Evolutionary conservation across 2,797 vertebrate genomes (phyloP), one percentile per base, ranked within the genome.

Genomic region (Columba guinea): DNA sequence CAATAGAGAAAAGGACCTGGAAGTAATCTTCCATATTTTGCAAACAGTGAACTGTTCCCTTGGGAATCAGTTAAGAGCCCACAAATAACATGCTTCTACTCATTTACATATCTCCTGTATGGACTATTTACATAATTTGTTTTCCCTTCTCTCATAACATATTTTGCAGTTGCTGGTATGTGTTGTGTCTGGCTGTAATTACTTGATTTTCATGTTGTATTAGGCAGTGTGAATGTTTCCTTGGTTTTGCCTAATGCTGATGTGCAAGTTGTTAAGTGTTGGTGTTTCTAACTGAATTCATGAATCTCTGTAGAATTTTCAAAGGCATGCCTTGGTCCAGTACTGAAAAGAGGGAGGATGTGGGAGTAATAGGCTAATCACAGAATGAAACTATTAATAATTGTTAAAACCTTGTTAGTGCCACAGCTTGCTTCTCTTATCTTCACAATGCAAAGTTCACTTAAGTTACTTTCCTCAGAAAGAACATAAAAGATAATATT

Each of bases 321-420:
- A 94, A 92, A 89, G 90, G 65, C 94, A 94, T 87, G 37, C 91
- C 93, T 97, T 91, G 87, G 69, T 96, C 84, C 56, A 49, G 82
- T 90, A 64, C 65, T 81, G 30, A 68, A 87, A 91, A 90, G 80
- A 80, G 53, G 77, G 79, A 94, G 91, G 92, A 90, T 93, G 94
- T 93, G 89, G 93, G 84, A 96, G 60, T 68, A 83, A 93, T 52
- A 91, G 80, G 83, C 82, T 94, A 94, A 95, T 92, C 89, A 93
- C 81, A 95, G 94, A 97, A 95, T 80, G 87, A 97, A 96, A 93
- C 83, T 88, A 96, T 97, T 97, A 94, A 59, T 93, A 89, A 96
- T 94, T 97, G 90, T 97, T 94, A 92, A 94, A 95, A 89, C 49
- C 84, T 96, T 84, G 87, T 23, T 18, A 95, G 92, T 90, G 90